Evolutionary conservation across 2,797 vertebrate genomes (phyloP).

Genomic region (Propithecus deckenii): DNA sequence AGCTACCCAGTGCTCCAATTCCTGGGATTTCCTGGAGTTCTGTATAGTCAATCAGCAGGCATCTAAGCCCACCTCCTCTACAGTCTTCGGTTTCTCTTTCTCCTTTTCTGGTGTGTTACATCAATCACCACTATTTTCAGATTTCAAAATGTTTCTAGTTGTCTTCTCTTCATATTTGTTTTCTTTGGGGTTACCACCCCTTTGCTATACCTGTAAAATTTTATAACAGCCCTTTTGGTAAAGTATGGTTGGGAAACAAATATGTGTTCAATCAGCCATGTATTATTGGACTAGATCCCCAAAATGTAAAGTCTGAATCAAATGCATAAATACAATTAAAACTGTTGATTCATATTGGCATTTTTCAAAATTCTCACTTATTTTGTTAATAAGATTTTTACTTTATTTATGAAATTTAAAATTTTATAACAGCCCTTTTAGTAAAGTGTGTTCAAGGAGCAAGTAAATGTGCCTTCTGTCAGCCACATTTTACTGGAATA

Average conservation of each 20-base stretch:
- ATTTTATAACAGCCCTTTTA: background rate
- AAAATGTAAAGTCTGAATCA: background rate
- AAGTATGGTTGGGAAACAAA: background rate
- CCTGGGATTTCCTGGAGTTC: background rate
- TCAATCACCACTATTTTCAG: background rate
- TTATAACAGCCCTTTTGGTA: background rate
- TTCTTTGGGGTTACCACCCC: background rate
- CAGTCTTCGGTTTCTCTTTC: background rate
- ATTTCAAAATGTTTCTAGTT: background rate
- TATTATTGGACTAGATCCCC: background rate
- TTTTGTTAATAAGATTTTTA: background rate
- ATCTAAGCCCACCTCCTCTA: background rate
- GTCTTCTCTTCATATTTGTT: background rate
- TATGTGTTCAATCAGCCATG: background rate
- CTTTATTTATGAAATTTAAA: background rate
- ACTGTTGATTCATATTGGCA: background rate
- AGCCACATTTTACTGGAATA: background rate
- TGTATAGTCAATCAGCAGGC: background rate
- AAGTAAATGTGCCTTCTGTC: background rate
- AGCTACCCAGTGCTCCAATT: background rate
- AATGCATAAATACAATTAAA: background rate
- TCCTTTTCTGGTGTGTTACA: background rate
- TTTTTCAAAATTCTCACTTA: background rate
- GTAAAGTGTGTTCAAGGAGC: background rate
- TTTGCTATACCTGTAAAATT: background rate